Percentiles rank a stretch among this genome's conserved stretches.
Conservation (phyloP, 2,113 vertebrate species). For the Regulus satrapa region DNA sequence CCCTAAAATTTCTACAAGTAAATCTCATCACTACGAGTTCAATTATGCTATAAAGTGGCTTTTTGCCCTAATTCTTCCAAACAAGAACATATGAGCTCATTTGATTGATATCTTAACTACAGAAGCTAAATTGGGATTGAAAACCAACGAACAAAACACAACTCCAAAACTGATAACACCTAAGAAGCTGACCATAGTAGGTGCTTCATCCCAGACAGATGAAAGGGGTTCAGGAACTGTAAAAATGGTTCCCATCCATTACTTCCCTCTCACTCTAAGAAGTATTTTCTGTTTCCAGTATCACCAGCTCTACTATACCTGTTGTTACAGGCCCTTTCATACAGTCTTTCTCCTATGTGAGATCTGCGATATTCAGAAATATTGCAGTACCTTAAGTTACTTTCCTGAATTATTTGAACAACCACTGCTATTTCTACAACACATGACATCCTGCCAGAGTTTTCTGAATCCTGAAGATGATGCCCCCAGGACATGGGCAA, state of each 20-base stretch:
- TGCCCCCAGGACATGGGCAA: accelerated
- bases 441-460: not conserved
- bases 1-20: not conserved
- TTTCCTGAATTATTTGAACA: not conserved
- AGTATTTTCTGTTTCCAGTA: not conserved
- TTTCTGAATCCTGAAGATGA: not conserved
- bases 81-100: not conserved
- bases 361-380: not conserved
- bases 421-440: not conserved
- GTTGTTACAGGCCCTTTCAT: not conserved
- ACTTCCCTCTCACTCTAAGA: not conserved
- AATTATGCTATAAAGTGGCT: not conserved
- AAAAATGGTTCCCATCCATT: not conserved
- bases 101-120: not conserved
- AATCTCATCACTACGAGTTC: not conserved
- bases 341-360: not conserved
- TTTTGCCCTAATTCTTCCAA: not conserved
- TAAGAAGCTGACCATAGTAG: not conserved
- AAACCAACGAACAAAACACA: not conserved
- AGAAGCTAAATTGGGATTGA: not conserved
- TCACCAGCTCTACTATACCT: not conserved
- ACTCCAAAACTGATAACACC: not conserved
- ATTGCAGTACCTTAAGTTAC: not conserved
- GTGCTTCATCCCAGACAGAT: not conserved
- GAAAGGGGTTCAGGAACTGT: not conserved